Percentiles rank a stretch among this genome's conserved stretches.
Evolutionary conservation across 2,888 invertebrate species (phyloP).

Genomic region (Agrotis clavis): DNA sequence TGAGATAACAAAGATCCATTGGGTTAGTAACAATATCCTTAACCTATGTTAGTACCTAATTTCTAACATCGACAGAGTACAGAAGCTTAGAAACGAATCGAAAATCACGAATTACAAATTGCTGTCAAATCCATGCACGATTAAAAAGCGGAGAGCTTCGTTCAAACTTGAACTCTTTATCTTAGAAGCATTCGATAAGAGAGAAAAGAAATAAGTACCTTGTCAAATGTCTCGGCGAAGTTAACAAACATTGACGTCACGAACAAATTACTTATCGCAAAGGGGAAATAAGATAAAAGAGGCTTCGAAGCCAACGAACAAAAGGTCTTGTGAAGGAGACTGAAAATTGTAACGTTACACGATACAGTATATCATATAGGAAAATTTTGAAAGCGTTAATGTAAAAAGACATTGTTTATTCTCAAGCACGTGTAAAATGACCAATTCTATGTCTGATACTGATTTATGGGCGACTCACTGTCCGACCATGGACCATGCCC

Average conservation of each 20-base stretch:
- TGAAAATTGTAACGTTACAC: constrained; percentile 36
- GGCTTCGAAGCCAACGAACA: constrained; percentile 59
- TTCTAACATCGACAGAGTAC: no score
- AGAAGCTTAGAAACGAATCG: neutral
- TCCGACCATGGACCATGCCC: no score
- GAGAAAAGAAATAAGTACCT: constrained; percentile 67
- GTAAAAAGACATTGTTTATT: neutral
- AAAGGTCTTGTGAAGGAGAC: constrained; percentile 46
- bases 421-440: neutral
- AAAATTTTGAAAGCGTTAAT: constrained; percentile 16
- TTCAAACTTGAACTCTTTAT: constrained; percentile 54
- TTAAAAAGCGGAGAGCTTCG: constrained; percentile 38
- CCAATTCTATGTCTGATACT: no score
- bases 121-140: constrained; percentile 48
- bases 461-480: no score
- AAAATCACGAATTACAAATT: constrained; percentile 38
- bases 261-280: constrained; percentile 67
- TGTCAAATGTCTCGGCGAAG: constrained; percentile 73
- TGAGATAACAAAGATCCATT: no score
- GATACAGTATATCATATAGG: neutral
- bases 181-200: constrained; percentile 42
- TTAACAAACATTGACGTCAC: constrained; percentile 69
- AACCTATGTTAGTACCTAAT: no score
- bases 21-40: no score
- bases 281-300: constrained; percentile 63